Evolutionary conservation across 1,140 invertebrate genomes (phyloP), one percentile per base, ranked within the genome.

Genomic region (Trichomalopsis sarcophagae): DNA sequence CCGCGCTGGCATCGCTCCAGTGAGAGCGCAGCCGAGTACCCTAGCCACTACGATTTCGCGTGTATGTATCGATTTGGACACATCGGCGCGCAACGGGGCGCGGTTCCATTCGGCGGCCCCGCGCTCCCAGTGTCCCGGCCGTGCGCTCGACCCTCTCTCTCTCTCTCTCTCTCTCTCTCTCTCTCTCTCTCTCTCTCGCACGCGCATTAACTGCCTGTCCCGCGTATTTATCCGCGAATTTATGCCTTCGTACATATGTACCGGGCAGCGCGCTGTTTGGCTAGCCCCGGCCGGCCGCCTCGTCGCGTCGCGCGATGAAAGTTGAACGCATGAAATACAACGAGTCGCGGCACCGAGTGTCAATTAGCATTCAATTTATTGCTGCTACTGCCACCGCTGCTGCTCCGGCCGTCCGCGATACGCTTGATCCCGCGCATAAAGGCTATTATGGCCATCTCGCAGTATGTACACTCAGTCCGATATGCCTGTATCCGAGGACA

Each of bases 361-460:
- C 90, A 90, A 91, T 91, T 90, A 90, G 89, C 88, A 91, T 90
- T 91, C 87, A 90, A 91, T 91, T 91, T 90, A 91, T 90, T 86
- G 87, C 86, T 81, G 74, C 68, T 84, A 75, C 76, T 69, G 55
- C 23, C 68, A 33, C 23, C 27, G 23, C 68, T 11, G 21, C 68
- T 71, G 68, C 68, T 30, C 5, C 55, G 17, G 55, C 55, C 55
- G 5, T 62, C 44, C n/a, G 23, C n/a, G 66, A 71, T 33, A 44
- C 27, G 17, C 66, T 81, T 71, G 36, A 81, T 81, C 30, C 17
- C 17, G 55, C 55, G 0, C 44, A 55, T 74, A 82, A 69, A 40
- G 68, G 17, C 36, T 81, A 71, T 69, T 44, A 21, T 79, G 27
- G 7, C 17, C 27, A 30, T 76, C 47, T 27, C 9, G 40, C 40